phyloP scores from a whole-genome alignment of 2,797 vertebrate genomes.

The Bufotes viridis region DNA sequence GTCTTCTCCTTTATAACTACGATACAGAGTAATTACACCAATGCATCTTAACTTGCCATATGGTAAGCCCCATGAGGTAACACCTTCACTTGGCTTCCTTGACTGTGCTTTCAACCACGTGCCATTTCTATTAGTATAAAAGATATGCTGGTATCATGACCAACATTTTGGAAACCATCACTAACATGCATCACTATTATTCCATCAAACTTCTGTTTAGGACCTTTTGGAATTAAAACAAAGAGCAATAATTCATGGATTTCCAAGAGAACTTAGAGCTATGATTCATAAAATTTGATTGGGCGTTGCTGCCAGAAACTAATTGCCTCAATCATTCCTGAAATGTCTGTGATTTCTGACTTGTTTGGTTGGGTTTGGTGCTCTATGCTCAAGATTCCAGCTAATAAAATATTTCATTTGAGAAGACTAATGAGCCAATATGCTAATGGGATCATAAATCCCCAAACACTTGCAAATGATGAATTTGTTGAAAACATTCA shows the following conservation, averaged over 20 bases:
- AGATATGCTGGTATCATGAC: background rate
- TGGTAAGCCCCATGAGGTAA: background rate
- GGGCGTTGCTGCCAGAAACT: background rate
- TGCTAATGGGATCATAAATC: slow-evolving; percentile 7
- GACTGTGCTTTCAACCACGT: background rate
- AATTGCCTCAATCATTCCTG: slow-evolving; percentile 47
- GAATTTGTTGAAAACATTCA: slow-evolving; percentile 26
- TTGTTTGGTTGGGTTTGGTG: background rate
- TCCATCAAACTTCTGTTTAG: background rate
- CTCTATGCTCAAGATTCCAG: slow-evolving; percentile 24
- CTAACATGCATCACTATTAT: background rate
- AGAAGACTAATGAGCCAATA: slow-evolving; percentile 32
- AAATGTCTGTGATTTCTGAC: slow-evolving; percentile 34
- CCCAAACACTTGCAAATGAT: slow-evolving; percentile 14
- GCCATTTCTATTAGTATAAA: background rate
- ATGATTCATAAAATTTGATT: slow-evolving; percentile 38
- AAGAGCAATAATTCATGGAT: background rate
- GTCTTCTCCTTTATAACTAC: background rate
- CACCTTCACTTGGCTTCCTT: background rate
- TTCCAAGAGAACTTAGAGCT: slow-evolving; percentile 28
- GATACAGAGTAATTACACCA: background rate
- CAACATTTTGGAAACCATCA: background rate
- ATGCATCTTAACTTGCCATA: background rate
- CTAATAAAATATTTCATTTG: slow-evolving; percentile 33
- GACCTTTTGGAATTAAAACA: background rate